phyloP scores from a whole-genome alignment of 2,888 invertebrate species.

The Conops quadrifasciatus region DNA sequence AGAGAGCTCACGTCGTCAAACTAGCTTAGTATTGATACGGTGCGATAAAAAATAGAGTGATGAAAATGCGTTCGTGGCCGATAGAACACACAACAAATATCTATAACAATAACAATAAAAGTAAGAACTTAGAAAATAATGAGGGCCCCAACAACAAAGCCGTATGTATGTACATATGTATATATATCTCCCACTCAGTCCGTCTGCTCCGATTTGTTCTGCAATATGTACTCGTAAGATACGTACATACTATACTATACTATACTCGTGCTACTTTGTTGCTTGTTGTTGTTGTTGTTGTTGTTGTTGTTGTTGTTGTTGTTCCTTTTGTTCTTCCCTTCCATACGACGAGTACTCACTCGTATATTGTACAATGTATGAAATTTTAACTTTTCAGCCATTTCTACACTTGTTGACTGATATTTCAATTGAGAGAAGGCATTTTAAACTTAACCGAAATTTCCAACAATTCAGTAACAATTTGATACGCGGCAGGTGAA shows the following conservation, averaged over 20 bases:
- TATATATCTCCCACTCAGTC: slow-evolving; percentile 4
- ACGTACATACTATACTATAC: too few relatives aligned
- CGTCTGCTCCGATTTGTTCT: slow-evolving; percentile 19
- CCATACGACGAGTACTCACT: slow-evolving; percentile 9
- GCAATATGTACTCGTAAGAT: background rate
- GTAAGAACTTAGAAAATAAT: background rate
- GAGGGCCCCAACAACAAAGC: background rate
- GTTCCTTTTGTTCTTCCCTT: background rate
- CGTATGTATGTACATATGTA: background rate
- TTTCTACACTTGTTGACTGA: slow-evolving; percentile 46
- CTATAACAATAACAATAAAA: slow-evolving; percentile 3
- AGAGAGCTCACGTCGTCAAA: background rate
- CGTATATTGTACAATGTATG: slow-evolving; percentile 9
- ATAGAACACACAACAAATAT: slow-evolving; percentile 39
- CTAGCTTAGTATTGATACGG: background rate
- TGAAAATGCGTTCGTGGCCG: slow-evolving; percentile 39
- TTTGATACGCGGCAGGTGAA: slow-evolving; percentile 64
- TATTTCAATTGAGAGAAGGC: slow-evolving; percentile 43
- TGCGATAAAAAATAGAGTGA: slow-evolving; percentile 28
- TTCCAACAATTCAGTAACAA: slow-evolving; percentile 60
- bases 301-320: too few relatives aligned
- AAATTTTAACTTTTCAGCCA: slow-evolving; percentile 25
- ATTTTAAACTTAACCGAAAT: slow-evolving; percentile 61
- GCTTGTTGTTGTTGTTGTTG: too few relatives aligned
- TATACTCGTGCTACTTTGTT: too few relatives aligned